These are phyloP conservation scores for Nasonia vitripennis DNA, from an alignment of 1,140 invertebrate genomes.

Conservation along the genomic window DNA sequence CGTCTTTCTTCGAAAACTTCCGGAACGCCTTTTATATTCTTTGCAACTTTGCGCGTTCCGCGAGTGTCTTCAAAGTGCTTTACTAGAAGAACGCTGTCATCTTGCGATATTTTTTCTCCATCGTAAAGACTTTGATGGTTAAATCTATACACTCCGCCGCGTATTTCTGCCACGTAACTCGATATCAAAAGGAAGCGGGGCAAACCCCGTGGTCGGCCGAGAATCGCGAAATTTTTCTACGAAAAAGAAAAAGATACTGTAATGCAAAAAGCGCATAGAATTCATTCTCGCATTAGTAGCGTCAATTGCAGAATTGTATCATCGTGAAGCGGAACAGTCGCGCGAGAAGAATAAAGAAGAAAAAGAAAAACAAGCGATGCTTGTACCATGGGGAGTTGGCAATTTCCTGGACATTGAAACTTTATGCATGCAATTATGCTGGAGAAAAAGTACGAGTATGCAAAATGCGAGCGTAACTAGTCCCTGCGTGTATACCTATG, in stretches of 20 bases:
- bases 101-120: not conserved
- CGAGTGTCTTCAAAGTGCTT: constrained; percentile 9
- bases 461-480: not conserved
- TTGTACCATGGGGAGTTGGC: constrained; percentile 13
- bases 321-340: not conserved
- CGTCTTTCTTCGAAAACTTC: not conserved
- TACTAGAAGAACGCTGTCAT: too few relatives aligned
- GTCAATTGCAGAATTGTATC: constrained; percentile 3
- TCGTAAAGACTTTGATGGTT: constrained; percentile 30
- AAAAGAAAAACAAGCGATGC: not conserved
- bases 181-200: not conserved
- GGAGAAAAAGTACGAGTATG: not conserved
- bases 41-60: constrained; percentile 11
- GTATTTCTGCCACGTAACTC: not conserved
- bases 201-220: not conserved
- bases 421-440: constrained; percentile 38
- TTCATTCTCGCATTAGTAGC: not conserved
- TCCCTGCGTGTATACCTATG: not conserved
- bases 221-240: not conserved
- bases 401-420: constrained; percentile 31
- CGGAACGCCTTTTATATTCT: constrained; percentile 33
- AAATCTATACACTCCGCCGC: not conserved
- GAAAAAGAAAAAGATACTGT: not conserved
- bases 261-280: not conserved
- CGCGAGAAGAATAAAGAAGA: not conserved